A percentile compares a stretch with the other conserved stretches of the same genome.
Evolutionary conservation across 2,797 vertebrate genomes (phyloP).

Genomic region (Danio kyathit): DNA sequence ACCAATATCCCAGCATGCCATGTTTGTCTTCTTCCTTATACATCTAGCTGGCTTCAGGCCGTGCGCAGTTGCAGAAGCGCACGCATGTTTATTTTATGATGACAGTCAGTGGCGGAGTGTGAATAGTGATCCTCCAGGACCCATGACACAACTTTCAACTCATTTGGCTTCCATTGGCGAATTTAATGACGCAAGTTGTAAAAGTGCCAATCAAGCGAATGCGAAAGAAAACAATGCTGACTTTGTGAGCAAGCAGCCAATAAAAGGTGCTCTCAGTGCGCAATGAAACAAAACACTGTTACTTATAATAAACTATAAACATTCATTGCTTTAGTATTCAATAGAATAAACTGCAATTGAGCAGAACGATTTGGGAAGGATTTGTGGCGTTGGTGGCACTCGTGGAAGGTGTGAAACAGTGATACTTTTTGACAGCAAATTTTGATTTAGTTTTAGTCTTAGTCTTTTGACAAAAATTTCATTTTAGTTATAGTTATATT

Average conservation of each 20-base stretch:
- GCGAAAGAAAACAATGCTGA: conserved; percentile 27
- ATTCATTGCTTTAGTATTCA: conserved; percentile 74
- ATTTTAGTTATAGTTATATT: too few species aligned
- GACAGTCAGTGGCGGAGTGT: conserved; percentile 1
- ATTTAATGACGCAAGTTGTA: conserved; percentile 50
- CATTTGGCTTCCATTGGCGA: conserved; percentile 40
- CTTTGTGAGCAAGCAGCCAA: conserved; percentile 60
- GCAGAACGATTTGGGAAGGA: conserved; percentile 62
- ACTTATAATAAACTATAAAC: conserved; percentile 75
- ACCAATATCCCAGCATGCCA: conserved; percentile 58
- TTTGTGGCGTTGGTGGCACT: conserved; percentile 26
- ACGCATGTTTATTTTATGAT: conserved; percentile 52
- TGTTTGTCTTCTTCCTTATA: conserved; percentile 53
- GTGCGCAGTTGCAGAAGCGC: conserved; percentile 33
- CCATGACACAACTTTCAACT: conserved; percentile 14
- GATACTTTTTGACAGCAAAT: too few species aligned
- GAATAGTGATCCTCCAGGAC: conserved; percentile 4
- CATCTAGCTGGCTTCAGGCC: conserved; percentile 47
- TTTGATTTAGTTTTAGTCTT: too few species aligned
- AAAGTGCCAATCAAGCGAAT: conserved; percentile 37
- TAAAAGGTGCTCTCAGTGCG: conserved; percentile 66
- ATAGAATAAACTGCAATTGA: conserved; percentile 74
- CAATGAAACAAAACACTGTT: conserved; percentile 72
- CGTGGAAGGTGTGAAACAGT: not conserved
- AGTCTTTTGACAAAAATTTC: too few species aligned